Evolutionary conservation across 2,113 vertebrate species (phyloP).

Genomic region (Struthidea cinerea): DNA sequence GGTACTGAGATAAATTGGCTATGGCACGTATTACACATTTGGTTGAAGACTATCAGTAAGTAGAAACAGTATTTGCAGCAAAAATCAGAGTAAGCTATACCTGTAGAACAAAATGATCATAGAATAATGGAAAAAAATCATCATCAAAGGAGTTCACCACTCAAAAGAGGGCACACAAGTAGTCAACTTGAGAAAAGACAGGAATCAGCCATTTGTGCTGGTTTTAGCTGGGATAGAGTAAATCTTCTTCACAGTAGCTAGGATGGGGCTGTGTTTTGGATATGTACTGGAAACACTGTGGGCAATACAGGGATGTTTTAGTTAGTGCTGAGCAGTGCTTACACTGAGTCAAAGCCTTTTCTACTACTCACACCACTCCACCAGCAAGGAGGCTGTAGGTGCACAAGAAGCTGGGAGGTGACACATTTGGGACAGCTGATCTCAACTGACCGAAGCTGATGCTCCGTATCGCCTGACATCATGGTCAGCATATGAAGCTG

Average conservation of each 20-base stretch:
- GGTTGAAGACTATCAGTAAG: not conserved
- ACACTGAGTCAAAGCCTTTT: not conserved
- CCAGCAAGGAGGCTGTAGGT: not conserved
- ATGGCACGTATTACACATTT: not conserved
- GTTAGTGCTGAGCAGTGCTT: not conserved
- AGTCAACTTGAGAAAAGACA: not conserved
- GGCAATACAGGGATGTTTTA: not conserved
- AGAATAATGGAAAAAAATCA: not conserved
- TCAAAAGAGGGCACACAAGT: not conserved
- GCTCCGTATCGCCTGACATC: not conserved
- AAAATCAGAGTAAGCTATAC: not conserved
- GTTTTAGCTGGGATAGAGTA: not conserved
- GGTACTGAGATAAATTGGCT: not conserved
- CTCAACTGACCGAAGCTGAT: not conserved
- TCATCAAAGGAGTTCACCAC: not conserved
- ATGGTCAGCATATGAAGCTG: not conserved
- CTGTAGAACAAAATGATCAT: not conserved
- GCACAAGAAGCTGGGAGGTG: not conserved
- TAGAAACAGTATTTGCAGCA: not conserved
- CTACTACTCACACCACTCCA: not conserved
- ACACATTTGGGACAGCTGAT: not conserved
- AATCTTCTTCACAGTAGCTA: not conserved
- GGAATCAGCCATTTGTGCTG: not conserved
- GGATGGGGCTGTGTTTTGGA: not conserved
- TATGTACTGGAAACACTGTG: not conserved